Base-by-base conservation (phyloP, 2,888 invertebrate genomes). In the Palloptera scutellata region DNA sequence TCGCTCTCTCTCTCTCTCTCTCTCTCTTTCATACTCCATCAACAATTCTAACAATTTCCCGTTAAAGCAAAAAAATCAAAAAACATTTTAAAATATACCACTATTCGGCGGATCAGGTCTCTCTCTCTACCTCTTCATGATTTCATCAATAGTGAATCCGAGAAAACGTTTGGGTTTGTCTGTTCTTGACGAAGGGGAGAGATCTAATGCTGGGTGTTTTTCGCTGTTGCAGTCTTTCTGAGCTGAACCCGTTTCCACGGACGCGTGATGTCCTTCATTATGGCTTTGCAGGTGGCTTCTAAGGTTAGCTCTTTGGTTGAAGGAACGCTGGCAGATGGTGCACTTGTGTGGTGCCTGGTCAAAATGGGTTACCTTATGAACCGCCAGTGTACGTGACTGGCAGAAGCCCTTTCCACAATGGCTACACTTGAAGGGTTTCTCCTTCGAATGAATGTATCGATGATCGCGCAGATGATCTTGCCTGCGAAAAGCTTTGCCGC, bases 401-500 rank as follows among this genome's bases (percentile, higher is more conserved):
- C 98, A 99, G 86, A 99, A 98, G 6, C 98, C 98, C 86, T 98
- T 98, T 55, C 97, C 97, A 84, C 98, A 98, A 78, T 97, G 94
- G 4, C 89, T 90, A 85, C 98, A 99, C 82, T 97, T 98, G 87
- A 98, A 98, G 0, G 98, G 98, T 84, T 98, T 98, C 86, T 98
- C 97, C 83, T 98, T 98, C 74, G 96, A 96, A 86, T 98, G 98
- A 74, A 98, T 98, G 86, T 97, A 98, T 83, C 94, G 93, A 87
- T 95, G 95, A 83, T 95, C 95, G 86, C 95, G 89, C 70, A 95
- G 89, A 85, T 95, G 95, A 86, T 98, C 97, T 86, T 97, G 97
- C 77, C 97, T 88, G 72, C 97, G 89, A 88, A 97, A 98, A 19
- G 96, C 95, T 85, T 97, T 97, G 73, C 95, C 94, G 85, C 97